phyloP scores from a whole-genome alignment of 2,888 invertebrate species.

The Herminia tarsipennalis region DNA sequence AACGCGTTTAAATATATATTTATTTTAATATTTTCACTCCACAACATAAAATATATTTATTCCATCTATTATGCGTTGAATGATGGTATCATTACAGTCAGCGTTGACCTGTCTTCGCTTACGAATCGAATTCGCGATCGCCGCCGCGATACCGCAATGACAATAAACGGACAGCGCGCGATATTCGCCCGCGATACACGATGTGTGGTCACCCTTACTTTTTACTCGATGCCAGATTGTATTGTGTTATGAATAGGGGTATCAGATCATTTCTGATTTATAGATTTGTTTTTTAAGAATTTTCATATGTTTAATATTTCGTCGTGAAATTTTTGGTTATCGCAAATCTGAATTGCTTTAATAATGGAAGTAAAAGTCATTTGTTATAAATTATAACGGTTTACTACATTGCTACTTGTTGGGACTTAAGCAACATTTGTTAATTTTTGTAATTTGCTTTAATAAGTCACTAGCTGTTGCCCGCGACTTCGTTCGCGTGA shows the following conservation, averaged over 20 bases:
- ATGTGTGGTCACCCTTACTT: slow-evolving; percentile 73
- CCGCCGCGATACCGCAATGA: slow-evolving; percentile 67
- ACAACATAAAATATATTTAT: slow-evolving; percentile 12
- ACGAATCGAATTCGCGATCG: slow-evolving; percentile 64
- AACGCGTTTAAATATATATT: no score
- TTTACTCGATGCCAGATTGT: slow-evolving; percentile 80
- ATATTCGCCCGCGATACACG: slow-evolving; percentile 63
- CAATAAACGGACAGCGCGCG: slow-evolving; percentile 73
- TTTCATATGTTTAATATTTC: slow-evolving; percentile 9
- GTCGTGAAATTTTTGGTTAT: slow-evolving; percentile 5
- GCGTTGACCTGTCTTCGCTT: slow-evolving; percentile 61
- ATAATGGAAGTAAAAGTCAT: no score
- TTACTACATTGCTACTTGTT: no score
- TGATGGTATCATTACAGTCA: slow-evolving; percentile 64
- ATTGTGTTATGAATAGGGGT: slow-evolving; percentile 71
- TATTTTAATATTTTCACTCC: slow-evolving; percentile 2
- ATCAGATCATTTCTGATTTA: slow-evolving; percentile 27
- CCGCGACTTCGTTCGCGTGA: no score
- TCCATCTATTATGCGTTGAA: slow-evolving; percentile 50
- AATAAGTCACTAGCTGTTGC: no score
- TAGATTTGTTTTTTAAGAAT: slow-evolving; percentile 7
- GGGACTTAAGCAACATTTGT: no score
- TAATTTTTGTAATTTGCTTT: no score
- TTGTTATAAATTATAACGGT: no score
- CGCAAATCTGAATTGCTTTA: background rate